These are phyloP conservation scores for Leptothorax acervorum DNA, from an alignment of 2,888 invertebrate genomes.

Conservation along the genomic window DNA sequence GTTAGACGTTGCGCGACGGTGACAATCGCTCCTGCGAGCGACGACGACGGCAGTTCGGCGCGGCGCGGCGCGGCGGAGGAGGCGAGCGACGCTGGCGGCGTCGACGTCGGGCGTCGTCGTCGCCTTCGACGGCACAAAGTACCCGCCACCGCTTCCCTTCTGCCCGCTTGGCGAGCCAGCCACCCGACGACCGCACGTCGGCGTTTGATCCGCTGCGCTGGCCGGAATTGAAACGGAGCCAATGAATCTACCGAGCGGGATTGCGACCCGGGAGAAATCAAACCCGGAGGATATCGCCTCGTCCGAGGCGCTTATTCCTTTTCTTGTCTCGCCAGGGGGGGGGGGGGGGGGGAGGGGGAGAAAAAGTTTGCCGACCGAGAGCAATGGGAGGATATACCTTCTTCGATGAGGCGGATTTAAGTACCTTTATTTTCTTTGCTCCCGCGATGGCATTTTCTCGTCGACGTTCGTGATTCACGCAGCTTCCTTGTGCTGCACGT, in stretches of 20 bases:
- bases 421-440: conserved; percentile 49
- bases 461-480: conserved; percentile 14
- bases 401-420: conserved; percentile 39
- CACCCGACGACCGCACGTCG: conserved; percentile 74
- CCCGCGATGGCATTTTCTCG: conserved; percentile 14
- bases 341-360: no score
- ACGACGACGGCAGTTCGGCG: conserved; percentile 31
- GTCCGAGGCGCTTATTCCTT: conserved; percentile 55
- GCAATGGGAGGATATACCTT: conserved; percentile 48
- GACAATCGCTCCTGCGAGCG: conserved; percentile 72
- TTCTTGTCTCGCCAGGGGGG: not conserved
- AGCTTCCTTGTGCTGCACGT: not conserved
- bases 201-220: conserved; percentile 81
- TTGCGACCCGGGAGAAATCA: conserved; percentile 68
- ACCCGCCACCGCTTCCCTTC: conserved; percentile 63
- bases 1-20: conserved; percentile 74
- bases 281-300: conserved; percentile 63
- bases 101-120: conserved; percentile 70
- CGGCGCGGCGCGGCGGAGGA: conserved; percentile 65
- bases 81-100: conserved; percentile 68
- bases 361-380: conserved; percentile 43
- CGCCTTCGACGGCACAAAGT: conserved; percentile 72
- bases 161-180: conserved; percentile 65
- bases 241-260: conserved; percentile 78
- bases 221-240: conserved; percentile 84